Conservation (phyloP, 2,797 vertebrate genomes). For the Lophius americanus region DNA sequence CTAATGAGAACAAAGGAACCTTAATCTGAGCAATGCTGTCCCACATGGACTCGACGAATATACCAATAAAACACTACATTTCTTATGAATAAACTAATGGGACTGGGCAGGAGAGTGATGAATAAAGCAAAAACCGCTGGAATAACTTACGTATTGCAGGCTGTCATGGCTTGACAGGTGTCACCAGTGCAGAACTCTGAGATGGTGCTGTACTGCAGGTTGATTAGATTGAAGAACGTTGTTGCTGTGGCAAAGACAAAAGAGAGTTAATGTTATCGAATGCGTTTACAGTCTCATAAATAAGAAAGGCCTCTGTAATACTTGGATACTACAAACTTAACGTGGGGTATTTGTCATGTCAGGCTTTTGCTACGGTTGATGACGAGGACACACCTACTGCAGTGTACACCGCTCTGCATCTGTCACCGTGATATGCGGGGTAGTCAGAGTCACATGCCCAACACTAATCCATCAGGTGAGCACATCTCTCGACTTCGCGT, state of each 20-base stretch:
- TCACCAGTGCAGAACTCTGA: conserved; percentile 99
- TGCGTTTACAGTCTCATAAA: neutral
- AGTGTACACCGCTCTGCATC: neutral
- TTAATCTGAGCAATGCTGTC: neutral
- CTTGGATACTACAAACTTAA: neutral
- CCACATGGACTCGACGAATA: conserved; percentile 35
- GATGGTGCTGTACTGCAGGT: conserved; percentile 99
- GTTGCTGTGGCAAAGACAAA: conserved; percentile 84
- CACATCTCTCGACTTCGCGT: neutral
- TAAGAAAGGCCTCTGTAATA: neutral
- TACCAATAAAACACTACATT: conserved; percentile 42
- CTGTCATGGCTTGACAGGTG: conserved; percentile 96
- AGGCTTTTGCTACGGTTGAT: neutral
- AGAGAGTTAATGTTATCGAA: conserved; percentile 7
- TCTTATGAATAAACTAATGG: conserved; percentile 55
- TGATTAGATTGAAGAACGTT: conserved; percentile 99
- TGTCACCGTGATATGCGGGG: neutral
- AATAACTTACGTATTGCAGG: conserved; percentile 95
- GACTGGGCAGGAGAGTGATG: conserved; percentile 4
- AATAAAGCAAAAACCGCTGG: conserved; percentile 44
- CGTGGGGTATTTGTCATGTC: neutral
- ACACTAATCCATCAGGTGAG: conserved; percentile 25
- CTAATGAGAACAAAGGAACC: neutral
- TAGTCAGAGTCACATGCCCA: conserved; percentile 21
- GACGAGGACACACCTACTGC: conserved; percentile 4